Percentiles rank a stretch among this genome's conserved stretches.
Evolutionary conservation across 2,888 invertebrate species (phyloP).

Genomic region (Allygus modestus): DNA sequence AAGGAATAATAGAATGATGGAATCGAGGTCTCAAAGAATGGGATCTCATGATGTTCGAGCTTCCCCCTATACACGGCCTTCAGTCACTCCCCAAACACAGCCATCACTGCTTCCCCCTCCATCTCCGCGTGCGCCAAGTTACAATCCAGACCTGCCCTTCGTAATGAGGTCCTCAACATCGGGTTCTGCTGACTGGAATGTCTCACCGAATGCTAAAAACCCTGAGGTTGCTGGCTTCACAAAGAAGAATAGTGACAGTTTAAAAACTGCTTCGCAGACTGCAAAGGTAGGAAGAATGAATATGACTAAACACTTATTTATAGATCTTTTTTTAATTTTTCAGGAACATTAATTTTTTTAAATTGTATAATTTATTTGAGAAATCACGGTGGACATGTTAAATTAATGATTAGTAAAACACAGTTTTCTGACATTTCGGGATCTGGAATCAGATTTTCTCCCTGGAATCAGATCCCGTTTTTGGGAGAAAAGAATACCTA

Average conservation of each 20-base stretch:
- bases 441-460: too few species aligned
- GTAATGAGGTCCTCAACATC: neutral
- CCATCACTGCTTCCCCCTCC: neutral
- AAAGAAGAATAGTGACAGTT: neutral
- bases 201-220: neutral
- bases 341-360: too few species aligned
- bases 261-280: neutral
- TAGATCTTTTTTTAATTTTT: too few species aligned
- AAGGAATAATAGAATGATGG: neutral
- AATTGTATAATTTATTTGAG: too few species aligned
- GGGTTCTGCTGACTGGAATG: neutral
- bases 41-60: neutral
- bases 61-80: neutral
- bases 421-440: too few species aligned
- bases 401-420: too few species aligned
- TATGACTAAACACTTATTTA: neutral
- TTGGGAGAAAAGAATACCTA: too few species aligned
- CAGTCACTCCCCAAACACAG: neutral
- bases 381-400: too few species aligned
- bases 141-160: slow-evolving; percentile 25
- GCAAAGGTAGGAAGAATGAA: neutral
- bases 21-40: neutral
- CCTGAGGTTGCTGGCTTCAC: neutral
- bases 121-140: neutral
- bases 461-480: too few species aligned